These are phyloP conservation scores for Brachyhypopomus gauderio DNA, from an alignment of 2,113 vertebrate species.

Conservation along the genomic window DNA sequence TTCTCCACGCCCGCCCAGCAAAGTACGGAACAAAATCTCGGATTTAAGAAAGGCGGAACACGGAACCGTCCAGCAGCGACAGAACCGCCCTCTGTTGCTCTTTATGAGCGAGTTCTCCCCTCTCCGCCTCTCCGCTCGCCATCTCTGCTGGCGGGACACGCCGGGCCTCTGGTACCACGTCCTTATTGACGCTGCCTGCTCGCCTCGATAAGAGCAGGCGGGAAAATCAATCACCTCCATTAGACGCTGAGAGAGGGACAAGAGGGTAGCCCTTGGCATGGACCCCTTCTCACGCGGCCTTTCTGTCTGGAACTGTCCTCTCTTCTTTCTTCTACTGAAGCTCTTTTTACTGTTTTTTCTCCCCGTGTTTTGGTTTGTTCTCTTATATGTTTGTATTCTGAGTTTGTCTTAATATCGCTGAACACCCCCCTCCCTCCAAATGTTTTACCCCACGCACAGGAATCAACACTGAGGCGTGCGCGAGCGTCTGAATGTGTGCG, in stretches of 20 bases:
- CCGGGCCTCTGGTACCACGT: slow-evolving; percentile 47
- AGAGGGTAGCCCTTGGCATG: slow-evolving; percentile 52
- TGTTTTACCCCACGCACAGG: background rate
- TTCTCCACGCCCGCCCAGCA: background rate
- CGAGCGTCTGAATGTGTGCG: background rate
- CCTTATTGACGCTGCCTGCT: slow-evolving; percentile 58
- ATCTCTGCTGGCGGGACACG: slow-evolving; percentile 28
- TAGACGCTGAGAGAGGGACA: slow-evolving; percentile 57
- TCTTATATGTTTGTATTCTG: slow-evolving; percentile 13
- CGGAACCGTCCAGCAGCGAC: slow-evolving; percentile 17
- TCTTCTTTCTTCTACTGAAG: slow-evolving; percentile 39
- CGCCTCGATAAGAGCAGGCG: slow-evolving; percentile 51
- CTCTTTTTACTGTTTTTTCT: slow-evolving; percentile 20
- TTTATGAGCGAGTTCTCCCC: slow-evolving; percentile 37
- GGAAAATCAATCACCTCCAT: slow-evolving; percentile 61
- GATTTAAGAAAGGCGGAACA: slow-evolving; percentile 14
- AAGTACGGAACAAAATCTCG: slow-evolving; percentile 20
- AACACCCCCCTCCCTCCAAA: background rate
- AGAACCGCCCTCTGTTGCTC: slow-evolving; percentile 30
- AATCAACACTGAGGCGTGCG: slow-evolving; percentile 7
- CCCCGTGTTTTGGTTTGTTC: slow-evolving; percentile 16
- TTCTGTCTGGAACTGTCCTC: slow-evolving; percentile 26
- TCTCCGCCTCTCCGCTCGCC: slow-evolving; percentile 10
- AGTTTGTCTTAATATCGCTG: background rate
- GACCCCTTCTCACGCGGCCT: slow-evolving; percentile 36